These are phyloP conservation scores for Chaitophorus viminalis DNA, from an alignment of 2,888 invertebrate genomes.

Conservation along the genomic window DNA sequence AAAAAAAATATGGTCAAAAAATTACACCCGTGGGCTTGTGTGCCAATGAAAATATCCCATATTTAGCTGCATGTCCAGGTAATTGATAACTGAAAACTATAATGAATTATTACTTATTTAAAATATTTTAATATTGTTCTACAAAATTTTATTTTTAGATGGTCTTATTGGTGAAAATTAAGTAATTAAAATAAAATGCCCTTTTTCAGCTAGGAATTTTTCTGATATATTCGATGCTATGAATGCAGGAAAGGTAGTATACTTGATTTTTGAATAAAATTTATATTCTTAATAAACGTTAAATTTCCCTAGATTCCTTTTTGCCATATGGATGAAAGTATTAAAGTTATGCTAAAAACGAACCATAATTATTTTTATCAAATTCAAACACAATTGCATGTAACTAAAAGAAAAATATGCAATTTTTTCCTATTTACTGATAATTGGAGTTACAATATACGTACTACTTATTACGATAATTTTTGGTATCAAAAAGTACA, in stretches of 20 bases:
- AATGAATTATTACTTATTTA: background rate
- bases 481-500: slow-evolving; percentile 26
- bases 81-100: background rate
- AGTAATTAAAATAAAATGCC: no score
- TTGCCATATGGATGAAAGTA: background rate
- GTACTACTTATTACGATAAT: background rate
- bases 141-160: slow-evolving; percentile 21
- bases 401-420: slow-evolving; percentile 23
- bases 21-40: background rate
- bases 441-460: slow-evolving; percentile 12
- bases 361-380: slow-evolving; percentile 14
- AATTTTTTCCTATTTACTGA: background rate
- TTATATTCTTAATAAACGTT: background rate
- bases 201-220: no score
- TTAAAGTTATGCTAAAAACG: background rate
- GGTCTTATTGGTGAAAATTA: background rate
- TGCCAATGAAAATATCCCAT: background rate
- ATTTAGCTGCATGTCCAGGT: slow-evolving; percentile 23
- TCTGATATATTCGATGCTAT: no score
- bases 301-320: slow-evolving; percentile 22
- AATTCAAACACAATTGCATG: background rate
- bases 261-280: background rate
- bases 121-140: background rate
- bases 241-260: background rate
- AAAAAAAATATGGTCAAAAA: no score